These are phyloP conservation scores for Meleagris gallopavo DNA, from an alignment of 2,113 vertebrate species.

Conservation along the genomic window DNA sequence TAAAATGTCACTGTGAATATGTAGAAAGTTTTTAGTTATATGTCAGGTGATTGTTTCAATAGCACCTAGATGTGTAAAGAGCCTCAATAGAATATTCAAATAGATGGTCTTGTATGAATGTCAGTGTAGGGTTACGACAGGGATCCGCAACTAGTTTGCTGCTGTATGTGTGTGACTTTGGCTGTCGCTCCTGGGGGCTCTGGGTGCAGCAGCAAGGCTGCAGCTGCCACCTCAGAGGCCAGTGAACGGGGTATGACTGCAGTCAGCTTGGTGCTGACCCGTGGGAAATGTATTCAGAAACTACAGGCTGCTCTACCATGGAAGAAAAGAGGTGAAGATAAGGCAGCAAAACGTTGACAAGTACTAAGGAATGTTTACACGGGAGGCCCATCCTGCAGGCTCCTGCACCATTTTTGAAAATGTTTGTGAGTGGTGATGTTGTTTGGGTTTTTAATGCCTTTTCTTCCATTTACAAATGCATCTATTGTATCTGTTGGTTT, in stretches of 20 bases:
- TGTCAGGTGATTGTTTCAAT: not conserved
- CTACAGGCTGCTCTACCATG: not conserved
- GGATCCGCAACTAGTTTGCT: not conserved
- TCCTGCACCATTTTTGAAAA: not conserved
- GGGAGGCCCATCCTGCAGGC: not conserved
- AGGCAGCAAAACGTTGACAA: not conserved
- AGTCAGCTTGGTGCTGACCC: not conserved
- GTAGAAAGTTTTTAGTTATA: not conserved
- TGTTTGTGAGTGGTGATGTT: not conserved
- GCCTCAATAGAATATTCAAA: not conserved
- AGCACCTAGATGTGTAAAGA: not conserved
- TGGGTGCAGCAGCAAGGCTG: not conserved
- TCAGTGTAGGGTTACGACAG: not conserved
- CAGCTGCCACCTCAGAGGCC: not conserved
- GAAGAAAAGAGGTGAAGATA: not conserved
- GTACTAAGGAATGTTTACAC: not conserved
- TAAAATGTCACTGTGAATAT: not conserved
- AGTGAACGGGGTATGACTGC: not conserved
- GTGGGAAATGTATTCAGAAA: not conserved
- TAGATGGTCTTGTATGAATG: not conserved
- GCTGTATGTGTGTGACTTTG: not conserved
- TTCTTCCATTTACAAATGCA: not conserved
- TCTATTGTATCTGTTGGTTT: accelerated
- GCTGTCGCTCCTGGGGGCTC: not conserved
- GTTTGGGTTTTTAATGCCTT: accelerated